Conservation (phyloP, 30 jellyfish, hydroid and myxozoan species). For the Clytia hemisphaerica region DNA sequence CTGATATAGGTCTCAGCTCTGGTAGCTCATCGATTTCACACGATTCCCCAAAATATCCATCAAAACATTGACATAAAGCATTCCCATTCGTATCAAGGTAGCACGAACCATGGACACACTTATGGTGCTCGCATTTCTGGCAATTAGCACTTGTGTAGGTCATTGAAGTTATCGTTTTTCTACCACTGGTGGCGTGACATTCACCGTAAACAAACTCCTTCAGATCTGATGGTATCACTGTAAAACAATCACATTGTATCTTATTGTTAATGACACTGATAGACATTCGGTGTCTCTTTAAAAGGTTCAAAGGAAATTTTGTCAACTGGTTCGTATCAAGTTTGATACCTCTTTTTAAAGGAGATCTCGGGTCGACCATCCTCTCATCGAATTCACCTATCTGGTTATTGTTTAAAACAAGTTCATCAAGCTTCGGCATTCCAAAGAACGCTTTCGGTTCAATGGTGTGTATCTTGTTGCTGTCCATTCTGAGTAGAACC, state of each 20-base stretch:
- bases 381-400: neutral
- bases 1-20: too few relatives aligned
- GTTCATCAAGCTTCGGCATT: neutral
- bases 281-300: neutral
- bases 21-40: too few relatives aligned
- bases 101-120: neutral
- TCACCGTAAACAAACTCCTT: neutral
- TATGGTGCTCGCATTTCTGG: neutral
- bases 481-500: neutral
- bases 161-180: neutral
- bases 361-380: neutral
- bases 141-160: neutral
- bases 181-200: neutral
- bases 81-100: neutral
- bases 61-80: neutral
- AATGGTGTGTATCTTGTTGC: neutral
- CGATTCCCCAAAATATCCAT: neutral
- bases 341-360: neutral
- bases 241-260: conserved; percentile 9
- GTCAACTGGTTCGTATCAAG: neutral
- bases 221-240: conserved; percentile 1
- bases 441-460: conserved; percentile 17
- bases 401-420: neutral
- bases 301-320: neutral
- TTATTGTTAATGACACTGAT: neutral